A percentile compares a stretch with the other conserved stretches of the same genome.
Conservation (phyloP, 2,113 vertebrate genomes). For the Bolborhynchus lineola region DNA sequence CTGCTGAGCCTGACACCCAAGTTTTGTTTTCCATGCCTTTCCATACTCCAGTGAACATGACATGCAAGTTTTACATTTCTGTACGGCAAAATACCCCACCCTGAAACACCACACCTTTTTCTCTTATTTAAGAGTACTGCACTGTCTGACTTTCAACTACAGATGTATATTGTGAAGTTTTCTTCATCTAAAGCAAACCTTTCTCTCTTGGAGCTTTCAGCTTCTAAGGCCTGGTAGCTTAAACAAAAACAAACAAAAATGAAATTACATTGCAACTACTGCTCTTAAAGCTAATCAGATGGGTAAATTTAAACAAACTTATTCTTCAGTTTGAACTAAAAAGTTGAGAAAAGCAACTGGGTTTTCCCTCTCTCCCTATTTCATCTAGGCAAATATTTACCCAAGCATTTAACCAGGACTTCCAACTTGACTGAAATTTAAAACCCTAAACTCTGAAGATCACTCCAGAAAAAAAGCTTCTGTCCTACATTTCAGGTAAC, state of each 20-base stretch:
- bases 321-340: neutral
- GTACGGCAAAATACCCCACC: neutral
- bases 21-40: neutral
- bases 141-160: neutral
- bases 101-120: neutral
- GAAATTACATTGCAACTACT: neutral
- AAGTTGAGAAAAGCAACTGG: neutral
- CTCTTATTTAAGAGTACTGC: neutral
- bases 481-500: neutral
- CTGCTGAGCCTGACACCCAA: neutral
- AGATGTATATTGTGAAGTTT: neutral
- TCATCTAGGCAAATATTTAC: neutral
- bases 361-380: neutral
- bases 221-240: neutral
- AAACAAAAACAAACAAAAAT: neutral
- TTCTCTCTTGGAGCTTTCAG: neutral
- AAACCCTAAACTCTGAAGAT: neutral
- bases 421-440: neutral
- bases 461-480: neutral
- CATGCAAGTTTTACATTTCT: neutral
- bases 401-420: neutral
- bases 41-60: neutral
- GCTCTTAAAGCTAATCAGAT: neutral
- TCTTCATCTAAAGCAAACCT: neutral
- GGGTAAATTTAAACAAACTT: neutral